Evolutionary conservation across 1,140 invertebrate species (phyloP).

Genomic region (Steinernema khuongi): DNA sequence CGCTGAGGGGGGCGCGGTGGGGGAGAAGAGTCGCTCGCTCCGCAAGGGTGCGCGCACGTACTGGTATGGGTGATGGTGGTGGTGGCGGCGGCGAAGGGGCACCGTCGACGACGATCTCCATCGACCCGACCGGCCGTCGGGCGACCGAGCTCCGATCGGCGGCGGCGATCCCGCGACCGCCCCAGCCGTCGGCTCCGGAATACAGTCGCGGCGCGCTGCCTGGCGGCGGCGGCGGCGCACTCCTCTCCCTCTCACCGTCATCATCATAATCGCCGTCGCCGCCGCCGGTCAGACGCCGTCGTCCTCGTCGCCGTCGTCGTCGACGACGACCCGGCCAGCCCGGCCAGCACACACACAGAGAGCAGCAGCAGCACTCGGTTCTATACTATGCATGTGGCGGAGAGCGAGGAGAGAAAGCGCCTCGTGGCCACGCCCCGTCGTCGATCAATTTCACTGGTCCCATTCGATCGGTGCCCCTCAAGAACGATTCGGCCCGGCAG

Average conservation of each 20-base stretch:
- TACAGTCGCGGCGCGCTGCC: background rate
- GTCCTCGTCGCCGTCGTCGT: background rate
- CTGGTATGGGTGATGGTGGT: slow-evolving; percentile 11
- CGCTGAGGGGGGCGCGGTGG: slow-evolving; percentile 7
- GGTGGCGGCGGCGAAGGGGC: background rate
- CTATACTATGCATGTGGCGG: slow-evolving; percentile 2
- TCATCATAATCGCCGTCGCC: background rate
- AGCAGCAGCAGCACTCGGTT: background rate
- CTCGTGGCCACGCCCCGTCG: background rate
- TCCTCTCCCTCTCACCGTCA: too few species aligned
- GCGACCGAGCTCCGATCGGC: slow-evolving; percentile 1
- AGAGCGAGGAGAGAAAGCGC: slow-evolving; percentile 11
- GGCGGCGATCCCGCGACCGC: background rate
- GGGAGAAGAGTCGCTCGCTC: background rate
- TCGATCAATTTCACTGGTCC: background rate
- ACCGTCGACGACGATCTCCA: background rate
- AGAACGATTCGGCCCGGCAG: background rate
- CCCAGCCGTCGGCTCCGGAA: background rate
- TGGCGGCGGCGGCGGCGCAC: background rate
- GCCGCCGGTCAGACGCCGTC: background rate
- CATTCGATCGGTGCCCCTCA: slow-evolving; percentile 4
- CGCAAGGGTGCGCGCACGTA: slow-evolving; percentile 5
- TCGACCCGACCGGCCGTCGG: slow-evolving; percentile 8
- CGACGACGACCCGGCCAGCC: background rate
- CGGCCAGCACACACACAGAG: background rate